phyloP scores from a whole-genome alignment of 2,888 invertebrate species.

The Tubiluchus corallicola region DNA sequence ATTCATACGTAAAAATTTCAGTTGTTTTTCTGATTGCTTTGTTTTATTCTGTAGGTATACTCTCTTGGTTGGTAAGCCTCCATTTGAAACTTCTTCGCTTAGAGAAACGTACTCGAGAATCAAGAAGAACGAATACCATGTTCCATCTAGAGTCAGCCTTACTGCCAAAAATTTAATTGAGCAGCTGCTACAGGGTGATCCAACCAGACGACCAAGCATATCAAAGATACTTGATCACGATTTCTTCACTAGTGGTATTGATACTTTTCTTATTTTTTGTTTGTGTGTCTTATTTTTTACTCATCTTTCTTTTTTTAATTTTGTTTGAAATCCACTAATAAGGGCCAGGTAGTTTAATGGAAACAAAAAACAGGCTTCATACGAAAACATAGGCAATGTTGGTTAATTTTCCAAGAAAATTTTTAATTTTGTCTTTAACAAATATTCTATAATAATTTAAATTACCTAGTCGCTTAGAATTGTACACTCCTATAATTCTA shows the following conservation, averaged over 20 bases:
- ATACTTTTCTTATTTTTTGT: neutral
- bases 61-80: slow-evolving; percentile 83
- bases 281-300: no score
- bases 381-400: no score
- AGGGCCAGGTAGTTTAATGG: no score
- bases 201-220: slow-evolving; percentile 31
- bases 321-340: no score
- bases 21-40: neutral
- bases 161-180: slow-evolving; percentile 28
- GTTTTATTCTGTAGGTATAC: slow-evolving; percentile 43
- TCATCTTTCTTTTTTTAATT: no score
- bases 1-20: neutral
- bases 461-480: no score
- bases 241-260: slow-evolving; percentile 15
- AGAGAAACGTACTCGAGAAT: slow-evolving; percentile 90
- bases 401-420: no score
- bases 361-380: no score
- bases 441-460: no score
- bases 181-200: slow-evolving; percentile 31
- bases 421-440: no score
- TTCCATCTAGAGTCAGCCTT: slow-evolving; percentile 32
- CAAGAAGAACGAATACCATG: slow-evolving; percentile 74
- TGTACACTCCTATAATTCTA: no score
- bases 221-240: slow-evolving; percentile 23
- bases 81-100: slow-evolving; percentile 86